Base-by-base conservation (phyloP, 2,888 invertebrate species). In the Diabrotica balteata region DNA sequence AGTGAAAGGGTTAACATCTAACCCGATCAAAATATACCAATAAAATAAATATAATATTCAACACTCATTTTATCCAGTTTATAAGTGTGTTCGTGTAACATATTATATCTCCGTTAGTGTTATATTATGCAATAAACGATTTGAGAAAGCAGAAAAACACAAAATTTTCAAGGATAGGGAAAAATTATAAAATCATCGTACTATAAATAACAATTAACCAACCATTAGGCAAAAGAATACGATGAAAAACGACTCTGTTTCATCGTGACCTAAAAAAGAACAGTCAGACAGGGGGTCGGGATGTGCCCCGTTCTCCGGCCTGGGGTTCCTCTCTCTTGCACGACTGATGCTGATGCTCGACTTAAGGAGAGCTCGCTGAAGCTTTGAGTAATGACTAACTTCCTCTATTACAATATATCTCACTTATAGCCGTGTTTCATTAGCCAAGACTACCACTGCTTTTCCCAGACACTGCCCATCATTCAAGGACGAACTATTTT, bases 401-500 rank as follows among this genome's bases (percentile, higher is more conserved):
- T 81, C 80, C 80, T 80, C 79, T 77, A 80, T 80, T 78, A 80
- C 77, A 80, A 81, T 82, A 82, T 80, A 81, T 81, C 81, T 81
- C 80, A 81, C 81, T 82, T 82, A 81, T 79, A 80, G 77, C 78
- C 76, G 76, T 79, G 80, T 81, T 82, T 82, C 80, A 81, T 82
- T 81, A 80, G 77, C 72, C 71, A 72, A 70, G 72, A 76, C 65
- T 65, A 65, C 59, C 65, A 59, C 77, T 79, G 79, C 77, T 75
- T 77, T 73, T 75, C 74, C 73, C 75, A 79, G 79, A 79, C 78
- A 77, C 73, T 69, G 73, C 70, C 66, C 72, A 66, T 69, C 63
- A 66, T 60, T 69, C 71, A 60, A 68, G 53, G 66, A 66, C 59
- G 62, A 47, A 59, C 57, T 71, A 62, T 67, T 61, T 11, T 54